Percentiles rank a stretch among this genome's conserved stretches.
phyloP scores from a whole-genome alignment of 1,140 invertebrate species.

The Magallana gigas region DNA sequence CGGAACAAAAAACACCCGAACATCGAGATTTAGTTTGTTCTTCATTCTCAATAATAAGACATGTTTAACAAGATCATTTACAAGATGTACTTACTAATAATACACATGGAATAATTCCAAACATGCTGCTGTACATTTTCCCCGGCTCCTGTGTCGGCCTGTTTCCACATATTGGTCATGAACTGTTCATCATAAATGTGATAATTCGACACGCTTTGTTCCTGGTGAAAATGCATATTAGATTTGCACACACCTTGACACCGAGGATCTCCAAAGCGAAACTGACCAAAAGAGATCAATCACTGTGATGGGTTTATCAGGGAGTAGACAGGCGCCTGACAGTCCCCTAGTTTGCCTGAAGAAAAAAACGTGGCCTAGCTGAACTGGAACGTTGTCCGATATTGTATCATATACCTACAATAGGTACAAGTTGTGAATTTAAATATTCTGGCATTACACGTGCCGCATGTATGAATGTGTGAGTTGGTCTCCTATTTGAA shows the following conservation, averaged over 20 bases:
- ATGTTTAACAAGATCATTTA: no score
- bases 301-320: background rate
- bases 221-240: background rate
- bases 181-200: background rate
- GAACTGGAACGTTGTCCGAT: background rate
- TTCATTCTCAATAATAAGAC: no score
- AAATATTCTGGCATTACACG: no score
- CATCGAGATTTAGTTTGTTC: no score
- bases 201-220: background rate
- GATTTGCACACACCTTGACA: background rate
- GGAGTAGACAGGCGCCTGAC: background rate
- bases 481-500: no score
- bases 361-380: background rate
- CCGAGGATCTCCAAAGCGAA: background rate
- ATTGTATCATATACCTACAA: no score
- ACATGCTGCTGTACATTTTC: background rate
- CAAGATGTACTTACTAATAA: background rate
- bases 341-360: background rate
- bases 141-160: background rate
- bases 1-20: no score
- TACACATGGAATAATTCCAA: background rate
- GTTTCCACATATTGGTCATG: constrained; percentile 16
- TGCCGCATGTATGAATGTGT: no score
- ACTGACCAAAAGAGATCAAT: constrained; percentile 10
- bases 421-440: no score